Conservation (phyloP, 2,888 invertebrate species). For the Smittia aterrima region DNA sequence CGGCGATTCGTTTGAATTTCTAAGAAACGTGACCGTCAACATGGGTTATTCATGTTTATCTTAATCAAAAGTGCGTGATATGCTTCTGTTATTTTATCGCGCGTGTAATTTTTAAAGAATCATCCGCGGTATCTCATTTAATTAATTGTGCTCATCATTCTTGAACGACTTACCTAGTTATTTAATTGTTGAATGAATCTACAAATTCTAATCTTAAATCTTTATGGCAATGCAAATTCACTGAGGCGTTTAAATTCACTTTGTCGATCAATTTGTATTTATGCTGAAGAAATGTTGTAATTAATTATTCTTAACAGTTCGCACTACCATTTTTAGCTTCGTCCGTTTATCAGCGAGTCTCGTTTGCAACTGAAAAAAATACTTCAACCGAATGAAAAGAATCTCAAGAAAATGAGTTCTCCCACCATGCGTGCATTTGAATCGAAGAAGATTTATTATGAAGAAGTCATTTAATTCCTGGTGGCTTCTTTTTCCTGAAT, state of each 20-base stretch:
- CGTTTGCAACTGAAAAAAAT: background rate
- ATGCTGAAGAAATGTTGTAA: background rate
- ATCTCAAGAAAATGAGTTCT: background rate
- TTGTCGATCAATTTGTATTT: background rate
- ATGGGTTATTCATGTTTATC: background rate
- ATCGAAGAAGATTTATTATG: background rate
- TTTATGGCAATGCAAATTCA: background rate
- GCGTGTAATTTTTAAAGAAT: no score
- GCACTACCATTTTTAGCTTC: background rate
- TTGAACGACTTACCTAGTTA: background rate
- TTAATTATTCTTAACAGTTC: background rate
- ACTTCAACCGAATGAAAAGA: background rate
- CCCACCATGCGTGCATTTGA: background rate
- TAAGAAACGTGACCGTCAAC: background rate
- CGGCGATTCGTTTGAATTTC: background rate
- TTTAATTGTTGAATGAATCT: background rate
- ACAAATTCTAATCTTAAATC: background rate
- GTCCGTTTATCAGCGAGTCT: slow-evolving; percentile 6
- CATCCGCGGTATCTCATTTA: no score
- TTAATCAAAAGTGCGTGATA: background rate
- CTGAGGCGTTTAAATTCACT: background rate
- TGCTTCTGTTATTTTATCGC: no score
- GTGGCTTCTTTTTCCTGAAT: background rate
- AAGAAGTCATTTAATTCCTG: background rate
- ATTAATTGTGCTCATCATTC: background rate